Evolutionary conservation across 2,888 invertebrate genomes (phyloP).

Genomic region (Platerodrilus igneus): DNA sequence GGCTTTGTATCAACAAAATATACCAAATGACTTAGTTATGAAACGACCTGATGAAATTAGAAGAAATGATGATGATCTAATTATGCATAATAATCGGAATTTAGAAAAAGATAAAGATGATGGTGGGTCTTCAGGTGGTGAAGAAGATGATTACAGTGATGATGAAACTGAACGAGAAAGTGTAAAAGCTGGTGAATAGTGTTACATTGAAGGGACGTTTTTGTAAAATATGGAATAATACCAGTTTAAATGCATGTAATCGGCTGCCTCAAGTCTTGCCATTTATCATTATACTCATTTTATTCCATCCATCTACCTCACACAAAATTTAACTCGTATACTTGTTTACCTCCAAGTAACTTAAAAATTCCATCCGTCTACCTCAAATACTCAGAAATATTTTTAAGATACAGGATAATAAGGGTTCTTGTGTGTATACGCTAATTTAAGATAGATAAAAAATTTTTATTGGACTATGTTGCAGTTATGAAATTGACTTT

Average conservation of each 20-base stretch:
- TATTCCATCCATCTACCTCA: conserved; percentile 72
- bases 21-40: conserved; percentile 54
- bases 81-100: conserved; percentile 54
- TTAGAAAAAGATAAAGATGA: conserved; percentile 50
- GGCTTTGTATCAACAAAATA: conserved; percentile 60
- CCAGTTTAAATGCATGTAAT: conserved; percentile 25
- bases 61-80: conserved; percentile 52
- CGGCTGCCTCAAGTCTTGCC: conserved; percentile 26
- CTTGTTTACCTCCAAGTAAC: conserved; percentile 17
- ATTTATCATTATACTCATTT: conserved; percentile 29
- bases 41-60: conserved; percentile 50
- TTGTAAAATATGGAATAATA: conserved; percentile 17
- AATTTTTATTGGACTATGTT: conserved; percentile 38
- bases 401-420: conserved; percentile 43
- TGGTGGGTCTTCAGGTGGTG: conserved; percentile 52
- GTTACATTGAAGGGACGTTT: conserved; percentile 31
- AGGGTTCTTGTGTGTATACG: conserved; percentile 49
- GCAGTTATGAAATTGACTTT: conserved; percentile 41
- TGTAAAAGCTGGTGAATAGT: conserved; percentile 49
- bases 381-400: conserved; percentile 41
- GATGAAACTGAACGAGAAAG: conserved; percentile 49
- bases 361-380: conserved; percentile 49
- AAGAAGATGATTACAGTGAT: conserved; percentile 54
- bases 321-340: conserved; percentile 18
- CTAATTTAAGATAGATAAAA: conserved; percentile 32